These are phyloP conservation scores for Nixonia krombeini DNA, from an alignment of 1,140 invertebrate genomes.

Conservation along the genomic window DNA sequence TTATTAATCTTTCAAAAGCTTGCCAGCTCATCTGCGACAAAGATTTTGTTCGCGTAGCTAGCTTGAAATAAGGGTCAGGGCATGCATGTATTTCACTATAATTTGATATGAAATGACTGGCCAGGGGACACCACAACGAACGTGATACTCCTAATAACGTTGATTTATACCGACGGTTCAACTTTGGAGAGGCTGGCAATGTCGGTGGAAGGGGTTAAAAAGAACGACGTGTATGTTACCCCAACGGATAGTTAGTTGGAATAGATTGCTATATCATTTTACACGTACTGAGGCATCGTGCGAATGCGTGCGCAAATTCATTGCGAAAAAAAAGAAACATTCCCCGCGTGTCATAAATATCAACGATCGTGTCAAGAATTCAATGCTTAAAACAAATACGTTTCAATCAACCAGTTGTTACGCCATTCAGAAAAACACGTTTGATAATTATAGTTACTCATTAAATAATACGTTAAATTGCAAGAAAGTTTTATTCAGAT, in stretches of 20 bases:
- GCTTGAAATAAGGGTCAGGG: slow-evolving; percentile 41
- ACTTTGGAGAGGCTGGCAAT: slow-evolving; percentile 55
- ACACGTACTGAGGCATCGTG: slow-evolving; percentile 53
- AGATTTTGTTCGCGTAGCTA: slow-evolving; percentile 27
- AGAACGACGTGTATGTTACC: slow-evolving; percentile 54
- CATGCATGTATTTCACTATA: slow-evolving; percentile 63
- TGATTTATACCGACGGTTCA: slow-evolving; percentile 69
- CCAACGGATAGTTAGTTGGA: slow-evolving; percentile 66
- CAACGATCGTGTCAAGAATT: not conserved
- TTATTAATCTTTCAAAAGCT: slow-evolving; percentile 36
- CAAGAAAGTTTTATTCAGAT: too few relatives aligned
- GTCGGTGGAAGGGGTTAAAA: slow-evolving; percentile 53
- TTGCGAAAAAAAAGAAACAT: slow-evolving; percentile 18
- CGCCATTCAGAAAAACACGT: too few relatives aligned
- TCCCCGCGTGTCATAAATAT: not conserved
- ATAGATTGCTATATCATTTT: slow-evolving; percentile 70
- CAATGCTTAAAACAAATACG: not conserved
- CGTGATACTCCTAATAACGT: slow-evolving; percentile 70
- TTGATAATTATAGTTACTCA: too few relatives aligned
- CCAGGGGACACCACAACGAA: slow-evolving; percentile 59
- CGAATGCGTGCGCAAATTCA: slow-evolving; percentile 47
- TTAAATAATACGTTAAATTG: too few relatives aligned
- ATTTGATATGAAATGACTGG: slow-evolving; percentile 70
- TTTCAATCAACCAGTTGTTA: too few relatives aligned
- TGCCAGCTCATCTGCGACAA: slow-evolving; percentile 28